Evolutionary conservation across 1,140 invertebrate species (phyloP).

Genomic region (Hylaeus anthracinus): DNA sequence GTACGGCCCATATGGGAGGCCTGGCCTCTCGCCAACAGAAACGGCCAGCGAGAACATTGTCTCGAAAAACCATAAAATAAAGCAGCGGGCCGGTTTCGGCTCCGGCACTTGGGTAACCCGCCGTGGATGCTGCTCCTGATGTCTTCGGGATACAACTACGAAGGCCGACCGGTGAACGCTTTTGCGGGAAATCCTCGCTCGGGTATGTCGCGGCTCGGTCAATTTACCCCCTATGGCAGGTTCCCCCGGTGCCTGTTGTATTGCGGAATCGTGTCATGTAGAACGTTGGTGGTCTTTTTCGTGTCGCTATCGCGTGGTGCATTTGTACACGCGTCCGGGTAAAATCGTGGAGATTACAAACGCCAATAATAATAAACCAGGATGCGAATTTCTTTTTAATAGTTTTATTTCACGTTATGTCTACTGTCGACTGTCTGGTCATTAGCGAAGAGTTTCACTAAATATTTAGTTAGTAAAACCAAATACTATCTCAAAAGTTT

Average conservation of each 20-base stretch:
- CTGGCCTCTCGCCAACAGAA: slow-evolving; percentile 69
- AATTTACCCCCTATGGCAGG: slow-evolving; percentile 14
- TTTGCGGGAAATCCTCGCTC: slow-evolving; percentile 13
- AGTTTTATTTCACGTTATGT: too few relatives aligned
- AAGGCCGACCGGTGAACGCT: slow-evolving; percentile 1
- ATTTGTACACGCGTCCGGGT: not conserved
- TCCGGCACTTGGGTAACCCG: slow-evolving; percentile 37
- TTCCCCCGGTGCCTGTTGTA: not conserved
- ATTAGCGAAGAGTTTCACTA: too few relatives aligned
- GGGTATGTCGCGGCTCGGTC: not conserved
- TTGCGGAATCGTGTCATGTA: not conserved
- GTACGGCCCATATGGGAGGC: slow-evolving; percentile 73
- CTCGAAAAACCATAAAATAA: slow-evolving; percentile 80
- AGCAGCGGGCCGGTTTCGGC: slow-evolving; percentile 70
- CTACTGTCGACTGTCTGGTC: too few relatives aligned
- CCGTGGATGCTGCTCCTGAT: slow-evolving; percentile 47
- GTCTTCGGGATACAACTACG: slow-evolving; percentile 44
- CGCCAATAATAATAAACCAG: too few relatives aligned
- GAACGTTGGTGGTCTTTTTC: not conserved
- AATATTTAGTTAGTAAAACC: too few relatives aligned
- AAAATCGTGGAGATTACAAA: not conserved
- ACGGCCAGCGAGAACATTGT: slow-evolving; percentile 76
- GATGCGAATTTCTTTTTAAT: too few relatives aligned
- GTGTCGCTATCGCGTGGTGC: not conserved
- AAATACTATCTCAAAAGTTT: too few relatives aligned